Conservation (phyloP, 2,888 invertebrate genomes). For the Diogma glabrata region DNA sequence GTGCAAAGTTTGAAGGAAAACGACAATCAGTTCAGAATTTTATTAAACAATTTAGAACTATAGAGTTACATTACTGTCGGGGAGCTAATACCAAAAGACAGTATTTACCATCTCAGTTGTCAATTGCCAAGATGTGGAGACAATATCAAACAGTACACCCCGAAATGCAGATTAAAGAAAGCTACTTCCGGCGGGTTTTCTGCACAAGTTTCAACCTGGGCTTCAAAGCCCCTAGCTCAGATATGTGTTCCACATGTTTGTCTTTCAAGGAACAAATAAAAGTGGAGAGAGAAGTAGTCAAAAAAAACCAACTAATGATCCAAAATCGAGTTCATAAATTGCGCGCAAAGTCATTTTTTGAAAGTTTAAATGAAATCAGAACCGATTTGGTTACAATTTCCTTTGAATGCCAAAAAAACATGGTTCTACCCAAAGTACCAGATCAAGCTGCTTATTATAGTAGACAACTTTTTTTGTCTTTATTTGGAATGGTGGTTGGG, state of each 20-base stretch:
- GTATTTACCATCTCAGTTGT: background rate
- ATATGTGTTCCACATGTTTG: background rate
- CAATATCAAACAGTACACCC: background rate
- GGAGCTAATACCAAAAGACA: background rate
- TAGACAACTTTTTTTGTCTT: slow-evolving; percentile 7
- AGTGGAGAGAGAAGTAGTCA: background rate
- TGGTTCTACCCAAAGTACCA: slow-evolving; percentile 7
- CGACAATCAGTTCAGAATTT: background rate
- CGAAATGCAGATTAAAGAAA: background rate
- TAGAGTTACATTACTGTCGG: background rate
- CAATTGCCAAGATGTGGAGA: background rate
- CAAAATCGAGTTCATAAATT: background rate
- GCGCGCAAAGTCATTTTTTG: background rate
- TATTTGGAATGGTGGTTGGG: slow-evolving; percentile 8
- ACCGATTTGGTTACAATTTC: background rate
- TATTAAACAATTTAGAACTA: too few species aligned
- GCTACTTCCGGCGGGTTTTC: background rate
- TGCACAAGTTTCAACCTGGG: background rate
- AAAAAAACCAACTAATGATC: background rate
- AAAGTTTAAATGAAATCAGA: background rate
- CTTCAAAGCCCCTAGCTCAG: background rate
- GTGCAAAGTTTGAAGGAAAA: background rate
- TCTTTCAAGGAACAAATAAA: background rate
- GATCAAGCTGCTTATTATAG: slow-evolving; percentile 11
- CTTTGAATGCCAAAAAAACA: slow-evolving; percentile 11